Evolutionary conservation across 2,113 vertebrate species (phyloP).

Genomic region (Xenotilapia caudafasciata): DNA sequence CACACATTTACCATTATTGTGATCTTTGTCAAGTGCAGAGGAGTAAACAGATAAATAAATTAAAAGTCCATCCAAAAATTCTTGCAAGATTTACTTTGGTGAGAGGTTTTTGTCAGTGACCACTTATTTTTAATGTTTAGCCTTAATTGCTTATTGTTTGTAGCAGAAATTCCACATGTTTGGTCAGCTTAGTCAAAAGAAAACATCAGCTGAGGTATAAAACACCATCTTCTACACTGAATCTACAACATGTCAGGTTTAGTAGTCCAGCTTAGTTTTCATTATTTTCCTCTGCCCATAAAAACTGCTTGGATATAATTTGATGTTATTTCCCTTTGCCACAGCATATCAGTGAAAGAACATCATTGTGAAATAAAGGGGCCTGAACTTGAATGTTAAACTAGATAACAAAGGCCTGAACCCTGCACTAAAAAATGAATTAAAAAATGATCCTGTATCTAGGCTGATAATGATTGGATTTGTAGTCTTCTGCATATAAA

Average conservation of each 20-base stretch:
- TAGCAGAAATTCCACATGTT: not conserved
- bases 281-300: not conserved
- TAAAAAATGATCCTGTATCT: not conserved
- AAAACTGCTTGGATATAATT: not conserved
- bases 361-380: not conserved
- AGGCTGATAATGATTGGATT: not conserved
- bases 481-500: not conserved
- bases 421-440: not conserved
- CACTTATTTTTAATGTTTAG: not conserved
- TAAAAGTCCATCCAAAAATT: not conserved
- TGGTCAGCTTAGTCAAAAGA: not conserved
- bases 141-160: not conserved
- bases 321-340: not conserved
- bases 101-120: not conserved
- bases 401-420: not conserved
- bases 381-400: not conserved
- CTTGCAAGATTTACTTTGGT: not conserved
- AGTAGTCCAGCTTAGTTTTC: not conserved
- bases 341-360: not conserved
- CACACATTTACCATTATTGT: not conserved
- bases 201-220: accelerated
- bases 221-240: not conserved
- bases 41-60: not conserved
- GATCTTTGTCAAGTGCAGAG: not conserved
- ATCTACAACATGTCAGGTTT: not conserved